A percentile compares a stretch with the other conserved stretches of the same genome.
Conservation (phyloP, 2,113 vertebrate genomes). For the Fulmarus glacialis region DNA sequence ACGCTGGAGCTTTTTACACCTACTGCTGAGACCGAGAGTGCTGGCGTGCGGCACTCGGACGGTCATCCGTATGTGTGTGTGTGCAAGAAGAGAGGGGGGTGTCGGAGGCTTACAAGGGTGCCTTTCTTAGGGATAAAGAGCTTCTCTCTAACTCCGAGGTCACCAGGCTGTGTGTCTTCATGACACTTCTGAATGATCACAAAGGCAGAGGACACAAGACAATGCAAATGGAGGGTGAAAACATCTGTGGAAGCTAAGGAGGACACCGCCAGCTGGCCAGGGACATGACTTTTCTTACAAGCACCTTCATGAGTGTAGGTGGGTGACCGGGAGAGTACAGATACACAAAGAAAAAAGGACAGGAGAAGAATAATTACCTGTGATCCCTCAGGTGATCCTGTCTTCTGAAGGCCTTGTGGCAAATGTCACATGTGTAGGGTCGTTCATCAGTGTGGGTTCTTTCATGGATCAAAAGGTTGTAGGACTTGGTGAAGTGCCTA, state of each 20-base stretch:
- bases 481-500: conserved; percentile 98
- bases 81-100: not conserved
- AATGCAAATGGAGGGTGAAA: not conserved
- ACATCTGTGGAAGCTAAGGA: not conserved
- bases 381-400: conserved; percentile 98
- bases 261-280: rapidly evolving
- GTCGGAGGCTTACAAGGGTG: not conserved
- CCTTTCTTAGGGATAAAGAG: not conserved
- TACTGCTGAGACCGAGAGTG: not conserved
- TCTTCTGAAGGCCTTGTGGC: conserved; percentile 98
- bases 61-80: rapidly evolving
- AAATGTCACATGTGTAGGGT: conserved; percentile 98
- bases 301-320: not conserved
- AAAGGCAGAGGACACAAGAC: not conserved
- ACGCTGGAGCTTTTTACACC: not conserved
- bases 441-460: conserved; percentile 96
- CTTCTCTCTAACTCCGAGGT: not conserved
- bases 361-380: conserved; percentile 72
- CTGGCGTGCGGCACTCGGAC: rapidly evolving
- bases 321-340: rapidly evolving
- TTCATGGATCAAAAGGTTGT: conserved; percentile 98
- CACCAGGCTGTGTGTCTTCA: not conserved
- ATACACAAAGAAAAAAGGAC: not conserved
- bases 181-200: not conserved
- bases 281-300: not conserved